Evolutionary conservation across 1,140 invertebrate genomes (phyloP), one percentile per base, ranked within the genome.

Genomic region (Laodelphax striatellus): DNA sequence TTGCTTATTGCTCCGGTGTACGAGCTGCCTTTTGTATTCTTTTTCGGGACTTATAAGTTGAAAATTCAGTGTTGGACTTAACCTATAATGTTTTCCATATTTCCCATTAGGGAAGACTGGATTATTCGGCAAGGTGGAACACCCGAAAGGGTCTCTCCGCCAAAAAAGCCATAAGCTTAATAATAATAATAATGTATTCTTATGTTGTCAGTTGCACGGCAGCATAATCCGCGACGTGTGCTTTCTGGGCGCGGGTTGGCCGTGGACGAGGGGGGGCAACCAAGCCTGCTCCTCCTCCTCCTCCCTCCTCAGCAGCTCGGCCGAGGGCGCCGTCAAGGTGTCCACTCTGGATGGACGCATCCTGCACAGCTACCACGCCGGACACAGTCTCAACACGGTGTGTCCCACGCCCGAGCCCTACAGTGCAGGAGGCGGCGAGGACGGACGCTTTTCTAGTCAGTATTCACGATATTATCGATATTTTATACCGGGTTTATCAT

Each of bases 361-460:
- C 13, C 60, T 78, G 16, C 75, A 78, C 60, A 65, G 68, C 19
- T 76, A 76, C 63, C 70, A 76, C 65, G 72, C 74, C 57, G 75
- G 73, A 24, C 76, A 78, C 62, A 63, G 63, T n/a, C 66, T 76
- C 9, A 78, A 78, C 61, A 71, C 75, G 6, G 69, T 78, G 24
- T 75, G 74, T 60, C 69, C 73, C 6, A 77, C 77, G 19, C 77
- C 77, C 21, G 77, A 79, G 66, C 69, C 70, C 8, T 79, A 71
- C 61, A 72, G 70, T 58, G 66, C 69, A 58, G 70, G 65, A 54
- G 65, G 67, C 21, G 70, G 73, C 42, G 73, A 78, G 70, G 72
- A 77, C 70, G 74, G 73, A 54, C n/a, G n/a, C n/a, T 78, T 78
- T 67, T 70, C 69, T 58, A 77, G 75, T 76, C 65, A 67, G 73